These are phyloP conservation scores for Syrrhaptes paradoxus DNA, from an alignment of 2,113 vertebrate genomes.

Conservation along the genomic window DNA sequence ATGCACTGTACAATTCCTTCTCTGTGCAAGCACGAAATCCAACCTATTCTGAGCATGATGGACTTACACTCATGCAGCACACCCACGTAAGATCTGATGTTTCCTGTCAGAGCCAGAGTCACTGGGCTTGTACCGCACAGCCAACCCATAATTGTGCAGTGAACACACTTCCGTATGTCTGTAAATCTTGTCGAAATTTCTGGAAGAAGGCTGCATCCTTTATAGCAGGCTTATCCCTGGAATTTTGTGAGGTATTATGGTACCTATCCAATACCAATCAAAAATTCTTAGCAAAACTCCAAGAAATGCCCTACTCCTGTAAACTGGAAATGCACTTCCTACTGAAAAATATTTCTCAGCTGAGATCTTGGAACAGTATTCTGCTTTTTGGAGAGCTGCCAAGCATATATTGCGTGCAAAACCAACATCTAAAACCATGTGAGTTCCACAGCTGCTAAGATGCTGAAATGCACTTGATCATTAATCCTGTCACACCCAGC, in stretches of 20 bases:
- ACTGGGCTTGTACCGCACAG: neutral
- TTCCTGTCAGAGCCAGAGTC: neutral
- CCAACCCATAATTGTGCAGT: neutral
- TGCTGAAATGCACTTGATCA: constrained; percentile 64
- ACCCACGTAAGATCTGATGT: neutral
- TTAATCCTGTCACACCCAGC: constrained; percentile 58
- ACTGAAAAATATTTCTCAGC: constrained; percentile 44
- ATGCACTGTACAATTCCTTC: constrained; percentile 21
- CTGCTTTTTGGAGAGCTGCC: constrained; percentile 52
- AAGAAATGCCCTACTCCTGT: neutral
- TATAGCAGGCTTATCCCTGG: neutral
- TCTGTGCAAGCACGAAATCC: neutral
- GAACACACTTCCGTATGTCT: neutral
- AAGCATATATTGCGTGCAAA: constrained; percentile 50
- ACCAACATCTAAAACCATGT: constrained; percentile 6
- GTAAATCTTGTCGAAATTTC: neutral
- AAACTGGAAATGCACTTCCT: constrained; percentile 59
- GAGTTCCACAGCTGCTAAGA: constrained; percentile 35
- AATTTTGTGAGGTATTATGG: neutral
- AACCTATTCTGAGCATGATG: neutral
- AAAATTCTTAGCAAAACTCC: neutral
- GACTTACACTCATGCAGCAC: neutral
- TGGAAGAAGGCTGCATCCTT: neutral
- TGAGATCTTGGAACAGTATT: constrained; percentile 54
- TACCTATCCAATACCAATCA: neutral